Evolutionary conservation across 2,888 invertebrate species (phyloP).

Genomic region (Carterocephalus palaemon): DNA sequence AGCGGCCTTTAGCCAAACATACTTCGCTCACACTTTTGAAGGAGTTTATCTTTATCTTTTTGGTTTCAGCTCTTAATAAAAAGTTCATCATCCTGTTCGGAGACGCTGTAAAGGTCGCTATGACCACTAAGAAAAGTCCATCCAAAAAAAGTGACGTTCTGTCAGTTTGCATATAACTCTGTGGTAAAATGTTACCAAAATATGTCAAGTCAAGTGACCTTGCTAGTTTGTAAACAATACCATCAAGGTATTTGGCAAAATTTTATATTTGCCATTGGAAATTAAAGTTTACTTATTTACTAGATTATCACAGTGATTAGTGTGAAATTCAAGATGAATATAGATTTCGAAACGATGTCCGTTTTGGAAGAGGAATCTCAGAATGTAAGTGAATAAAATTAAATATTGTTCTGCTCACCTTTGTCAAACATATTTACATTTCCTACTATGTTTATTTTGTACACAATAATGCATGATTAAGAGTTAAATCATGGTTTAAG

Average conservation of each 20-base stretch:
- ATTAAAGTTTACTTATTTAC: conserved; percentile 47
- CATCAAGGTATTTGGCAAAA: conserved; percentile 51
- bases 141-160: conserved; percentile 44
- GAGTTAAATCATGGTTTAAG: not conserved
- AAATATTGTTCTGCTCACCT: conserved; percentile 12
- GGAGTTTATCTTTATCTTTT: no score
- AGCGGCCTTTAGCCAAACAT: no score
- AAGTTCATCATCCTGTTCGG: no score
- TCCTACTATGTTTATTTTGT: conserved; percentile 48
- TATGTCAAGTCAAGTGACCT: conserved; percentile 82
- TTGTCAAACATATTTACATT: conserved; percentile 22
- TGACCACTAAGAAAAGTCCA: no score
- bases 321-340: conserved; percentile 57
- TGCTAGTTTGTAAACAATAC: conserved; percentile 88
- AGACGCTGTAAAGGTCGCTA: no score
- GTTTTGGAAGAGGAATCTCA: conserved; percentile 81
- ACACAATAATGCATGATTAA: conserved; percentile 5
- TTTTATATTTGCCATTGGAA: conserved; percentile 58
- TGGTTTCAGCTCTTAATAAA: no score
- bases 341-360: conserved; percentile 81
- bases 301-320: conserved; percentile 53
- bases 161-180: no score
- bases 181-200: conserved; percentile 65
- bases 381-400: conserved; percentile 80
- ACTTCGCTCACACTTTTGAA: no score